Evolutionary conservation across 2,888 invertebrate genomes (phyloP), one percentile per base, ranked within the genome.

Genomic region (Boloria selene): DNA sequence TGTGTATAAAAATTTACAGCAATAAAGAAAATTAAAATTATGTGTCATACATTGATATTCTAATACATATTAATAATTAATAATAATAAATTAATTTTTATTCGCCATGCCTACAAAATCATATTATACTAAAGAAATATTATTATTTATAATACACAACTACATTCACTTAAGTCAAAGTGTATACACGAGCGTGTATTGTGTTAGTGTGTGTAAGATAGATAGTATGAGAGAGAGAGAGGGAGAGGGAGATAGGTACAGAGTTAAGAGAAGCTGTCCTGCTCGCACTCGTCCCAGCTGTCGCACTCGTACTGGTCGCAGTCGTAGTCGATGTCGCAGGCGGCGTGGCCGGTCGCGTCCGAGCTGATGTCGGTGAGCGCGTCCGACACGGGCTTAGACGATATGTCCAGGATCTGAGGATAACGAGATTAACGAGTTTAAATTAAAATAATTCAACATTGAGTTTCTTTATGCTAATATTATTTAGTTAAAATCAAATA

Each of bases 281-380:
- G 92, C 77, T 93, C 93, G 77, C 92, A 92, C 82, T 93, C 92
- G 78, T 93, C 93, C 93, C 93, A 93, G 81, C 90, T 90, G 78
- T 93, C 92, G 76, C 89, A 90, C 65, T 90, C 91, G 80, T 90
- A 90, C 64, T 88, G 92, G 67, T 92, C 93, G 76, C 85, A 86
- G 72, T 93, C 93, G 78, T 88, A 90, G 81, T 92, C 93, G 75
- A 93, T 92, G 77, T 93, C 93, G 77, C 92, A 92, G 3, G 93
- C 93, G 16, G 92, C 92, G 81, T 92, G 91, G 0, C 92, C 93
- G 1, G 93, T 93, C 72, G 93, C 93, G 79, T 93, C 93, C 2
- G 92, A 93, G 55, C 92, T 93, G 62, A 93, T 89, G 79, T 93
- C 93, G 0, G 92, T 92, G 1, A 92, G 76, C 0, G 92, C 92